Evolutionary conservation across 2,888 invertebrate species (phyloP), one percentile per base, ranked within the genome.

Genomic region (Eristalis arbustorum): DNA sequence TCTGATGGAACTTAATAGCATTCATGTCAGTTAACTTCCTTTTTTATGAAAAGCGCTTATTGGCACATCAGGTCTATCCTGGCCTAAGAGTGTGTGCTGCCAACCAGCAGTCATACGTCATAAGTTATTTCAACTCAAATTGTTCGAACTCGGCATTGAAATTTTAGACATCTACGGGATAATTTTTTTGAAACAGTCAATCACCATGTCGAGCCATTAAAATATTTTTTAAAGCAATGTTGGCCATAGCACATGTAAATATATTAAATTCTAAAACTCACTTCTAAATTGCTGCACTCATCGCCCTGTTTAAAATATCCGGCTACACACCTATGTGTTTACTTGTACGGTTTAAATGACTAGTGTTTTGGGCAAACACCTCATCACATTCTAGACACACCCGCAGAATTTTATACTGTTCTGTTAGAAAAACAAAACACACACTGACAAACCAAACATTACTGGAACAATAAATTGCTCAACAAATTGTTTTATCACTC

Each of bases 401-500:
- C 37, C 40, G 22, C 4, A 34, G 28, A 68, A 56, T 56, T 40
- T 23, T n/a, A 67, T 71, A 66, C 28, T 42, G 62, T 63, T 62
- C 57, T 83, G 77, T 78, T 77, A 83, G 69, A 61, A 73, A 59
- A 78, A 72, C 69, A 69, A 56, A 59, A 78, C 71, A 64, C 37
- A 18, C 37, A 18, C n/a, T 13, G n/a, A 31, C 59, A 59, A 14
- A 31, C 13, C 31, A 56, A 56, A 37, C 31, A 28, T 61, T 69
- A 67, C 67, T 75, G 73, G 66, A 67, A 81, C 72, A 85, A 85
- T 73, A 85, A 81, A 85, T 85, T 85, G 81, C 82, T 85, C 49
- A 85, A 85, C 81, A 85, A 85, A 81, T 85, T 82, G 69, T 85
- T 85, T 69, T 77, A 73, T 73, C 84, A 73, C 64, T 71, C 63